Conservation (phyloP, 2,797 vertebrate species). For the Acrocephalus scirpaceus region DNA sequence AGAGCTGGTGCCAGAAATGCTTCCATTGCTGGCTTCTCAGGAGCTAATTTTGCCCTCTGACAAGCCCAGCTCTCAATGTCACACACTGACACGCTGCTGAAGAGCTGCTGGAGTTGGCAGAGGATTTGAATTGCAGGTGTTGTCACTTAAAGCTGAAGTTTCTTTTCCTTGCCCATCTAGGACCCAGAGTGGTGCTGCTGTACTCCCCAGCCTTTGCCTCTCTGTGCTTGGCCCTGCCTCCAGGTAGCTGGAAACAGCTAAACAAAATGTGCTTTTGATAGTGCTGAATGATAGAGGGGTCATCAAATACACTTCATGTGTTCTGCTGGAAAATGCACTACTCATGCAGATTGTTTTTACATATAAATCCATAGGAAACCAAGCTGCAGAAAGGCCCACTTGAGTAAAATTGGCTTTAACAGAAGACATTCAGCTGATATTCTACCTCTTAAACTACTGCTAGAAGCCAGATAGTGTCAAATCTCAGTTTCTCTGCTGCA, state of each 20-base stretch:
- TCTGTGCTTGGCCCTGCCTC: not conserved
- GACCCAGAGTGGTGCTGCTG: not conserved
- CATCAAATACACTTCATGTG: not conserved
- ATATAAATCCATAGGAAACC: not conserved
- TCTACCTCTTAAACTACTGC: not conserved
- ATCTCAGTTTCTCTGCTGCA: not conserved
- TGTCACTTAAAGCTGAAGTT: not conserved
- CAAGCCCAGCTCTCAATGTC: not conserved
- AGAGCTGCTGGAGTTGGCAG: not conserved
- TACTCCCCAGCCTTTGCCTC: not conserved
- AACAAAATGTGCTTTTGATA: not conserved
- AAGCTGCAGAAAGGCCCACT: not conserved
- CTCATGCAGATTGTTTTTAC: not conserved
- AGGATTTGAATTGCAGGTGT: not conserved
- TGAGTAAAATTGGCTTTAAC: not conserved
- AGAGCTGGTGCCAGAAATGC: constrained; percentile 26
- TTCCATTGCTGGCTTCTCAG: not conserved
- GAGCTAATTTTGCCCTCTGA: constrained; percentile 56
- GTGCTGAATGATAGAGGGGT: not conserved
- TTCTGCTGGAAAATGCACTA: not conserved
- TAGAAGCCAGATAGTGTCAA: not conserved
- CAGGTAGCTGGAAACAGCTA: not conserved
- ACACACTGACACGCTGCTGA: not conserved
- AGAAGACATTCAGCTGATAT: not conserved
- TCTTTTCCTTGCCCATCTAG: not conserved